Conservation (phyloP, 2,797 vertebrate genomes). For the Poecilia picta region DNA sequence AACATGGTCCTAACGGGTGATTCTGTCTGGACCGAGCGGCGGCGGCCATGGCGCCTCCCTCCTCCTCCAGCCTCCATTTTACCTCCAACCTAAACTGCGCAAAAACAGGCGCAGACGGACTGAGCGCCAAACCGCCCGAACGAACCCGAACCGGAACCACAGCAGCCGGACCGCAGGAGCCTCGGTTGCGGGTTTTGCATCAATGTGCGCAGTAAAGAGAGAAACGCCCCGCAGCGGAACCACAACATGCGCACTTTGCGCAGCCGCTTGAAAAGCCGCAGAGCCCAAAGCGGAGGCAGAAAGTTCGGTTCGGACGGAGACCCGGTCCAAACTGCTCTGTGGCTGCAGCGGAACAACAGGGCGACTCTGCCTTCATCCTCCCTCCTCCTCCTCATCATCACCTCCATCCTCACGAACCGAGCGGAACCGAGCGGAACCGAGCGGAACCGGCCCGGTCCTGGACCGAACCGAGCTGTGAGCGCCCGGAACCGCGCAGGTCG, state of each 20-base stretch:
- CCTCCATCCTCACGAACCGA: neutral
- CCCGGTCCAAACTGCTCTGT: neutral
- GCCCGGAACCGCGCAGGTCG: neutral
- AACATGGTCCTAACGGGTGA: neutral
- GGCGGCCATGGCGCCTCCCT: conserved; percentile 42
- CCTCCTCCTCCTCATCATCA: neutral
- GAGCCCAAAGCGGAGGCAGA: neutral
- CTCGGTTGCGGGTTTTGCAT: conserved; percentile 5
- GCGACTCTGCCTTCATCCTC: neutral
- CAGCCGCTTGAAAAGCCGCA: neutral
- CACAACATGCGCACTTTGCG: conserved; percentile 20
- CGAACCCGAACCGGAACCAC: fast-evolving
- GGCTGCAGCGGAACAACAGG: neutral
- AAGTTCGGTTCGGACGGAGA: neutral
- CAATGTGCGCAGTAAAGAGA: conserved; percentile 61
- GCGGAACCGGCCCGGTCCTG: neutral
- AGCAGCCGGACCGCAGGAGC: neutral
- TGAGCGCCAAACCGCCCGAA: neutral
- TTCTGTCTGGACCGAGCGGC: neutral
- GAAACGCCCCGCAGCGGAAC: conserved; percentile 50
- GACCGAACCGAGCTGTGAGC: neutral
- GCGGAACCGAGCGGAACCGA: neutral
- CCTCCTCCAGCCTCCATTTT: conserved; percentile 71
- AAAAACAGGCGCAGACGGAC: neutral
- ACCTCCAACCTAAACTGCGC: conserved; percentile 19